Percentiles rank a stretch among this genome's conserved stretches.
Conservation (phyloP, 2,113 vertebrate genomes). For the Gymnobelideus leadbeateri region DNA sequence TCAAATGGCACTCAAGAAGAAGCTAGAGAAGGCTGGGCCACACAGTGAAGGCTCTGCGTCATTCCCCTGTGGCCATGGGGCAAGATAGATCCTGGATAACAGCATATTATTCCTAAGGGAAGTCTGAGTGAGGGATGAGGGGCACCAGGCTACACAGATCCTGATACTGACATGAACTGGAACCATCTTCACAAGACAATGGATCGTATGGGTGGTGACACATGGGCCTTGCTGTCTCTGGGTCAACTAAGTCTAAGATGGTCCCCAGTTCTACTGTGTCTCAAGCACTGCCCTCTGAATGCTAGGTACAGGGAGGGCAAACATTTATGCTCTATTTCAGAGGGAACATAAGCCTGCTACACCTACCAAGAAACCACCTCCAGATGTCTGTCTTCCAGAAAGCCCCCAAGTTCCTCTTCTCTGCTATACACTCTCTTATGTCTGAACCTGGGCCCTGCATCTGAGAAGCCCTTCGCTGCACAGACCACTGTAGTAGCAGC, state of each 20-base stretch:
- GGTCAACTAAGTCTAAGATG: neutral
- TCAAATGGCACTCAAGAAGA: neutral
- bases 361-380: slow-evolving; percentile 43
- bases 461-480: too few relatives aligned
- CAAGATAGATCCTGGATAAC: too few relatives aligned
- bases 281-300: slow-evolving; percentile 30
- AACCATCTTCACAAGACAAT: neutral
- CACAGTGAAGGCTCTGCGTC: neutral
- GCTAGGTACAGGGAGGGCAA: neutral
- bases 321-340: neutral
- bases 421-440: neutral
- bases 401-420: rapidly evolving
- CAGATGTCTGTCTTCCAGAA: neutral
- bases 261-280: rapidly evolving
- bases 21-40: neutral
- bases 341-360: neutral
- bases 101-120: neutral
- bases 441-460: neutral
- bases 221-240: neutral
- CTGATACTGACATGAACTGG: neutral
- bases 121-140: neutral
- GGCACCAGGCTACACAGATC: neutral
- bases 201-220: neutral
- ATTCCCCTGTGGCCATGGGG: neutral
- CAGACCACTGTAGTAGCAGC: too few relatives aligned